Evolutionary conservation across 37 sponge, comb jelly and placozoan genomes (phyloP), one percentile per base, ranked within the genome.

Genomic region (Spongilla lacustris): DNA sequence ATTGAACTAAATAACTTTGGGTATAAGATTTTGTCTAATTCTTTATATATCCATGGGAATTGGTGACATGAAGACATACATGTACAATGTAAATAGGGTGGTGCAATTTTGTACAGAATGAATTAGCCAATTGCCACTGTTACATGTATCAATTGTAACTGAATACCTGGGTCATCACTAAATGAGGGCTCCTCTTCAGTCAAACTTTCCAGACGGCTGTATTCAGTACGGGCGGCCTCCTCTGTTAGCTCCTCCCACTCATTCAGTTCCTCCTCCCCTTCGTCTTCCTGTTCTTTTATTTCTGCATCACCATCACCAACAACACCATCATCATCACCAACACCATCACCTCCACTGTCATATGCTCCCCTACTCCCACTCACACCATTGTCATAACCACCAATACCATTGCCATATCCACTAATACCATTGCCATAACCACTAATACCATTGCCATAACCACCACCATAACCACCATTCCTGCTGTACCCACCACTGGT

Each of bases 181-280:
- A 58, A 58, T 17, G 58, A 58, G 14, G 58, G 21, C 58, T 58
- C 58, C 12, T 58, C 58, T 58, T 58, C 58, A 58, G 58, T 58
- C 58, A 58, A 58, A 17, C 58, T 58, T 17, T 58, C 58, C 58
- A 58, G 58, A 58, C 58, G 58, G 19, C 58, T 58, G 58, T 58
- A 58, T 17, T 58, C 58, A 79, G 67, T 79, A 67, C 49, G 31
- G 0, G 13, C 80, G 3, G 41, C 6, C 41, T 41, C 41, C 41
- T 41, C 41, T 41, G 6, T 6, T 41, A 41, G 41, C 3, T 68
- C 74, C 19, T n/a, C 11, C 13, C 50, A 34, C 50, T 76, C 77
- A 21, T 67, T 29, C 25, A 17, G 34, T 67, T 27, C 68, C 81
- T 41, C 78, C 14, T 82, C 88, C 9, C 80, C 86, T 2, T 91